A percentile compares a stretch with the other conserved stretches of the same genome.
Conservation (phyloP, 2,888 invertebrate genomes). For the Cosmia pyralina region DNA sequence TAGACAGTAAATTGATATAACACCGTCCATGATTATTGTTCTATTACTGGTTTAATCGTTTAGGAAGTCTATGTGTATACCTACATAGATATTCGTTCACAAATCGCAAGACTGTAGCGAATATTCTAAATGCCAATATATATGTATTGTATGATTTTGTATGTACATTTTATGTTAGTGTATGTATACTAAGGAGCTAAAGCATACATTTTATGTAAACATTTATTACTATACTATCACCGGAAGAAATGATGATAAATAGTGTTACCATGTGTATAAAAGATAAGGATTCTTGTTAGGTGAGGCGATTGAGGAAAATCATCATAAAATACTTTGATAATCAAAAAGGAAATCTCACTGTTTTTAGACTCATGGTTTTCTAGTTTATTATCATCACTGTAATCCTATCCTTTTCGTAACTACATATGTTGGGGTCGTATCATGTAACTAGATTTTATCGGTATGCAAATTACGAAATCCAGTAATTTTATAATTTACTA, state of each 20-base stretch:
- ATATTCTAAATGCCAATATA: conserved; percentile 18
- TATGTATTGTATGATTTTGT: neutral
- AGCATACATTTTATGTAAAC: neutral
- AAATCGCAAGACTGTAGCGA: neutral
- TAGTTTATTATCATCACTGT: conserved; percentile 7
- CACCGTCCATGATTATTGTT: conserved; percentile 36
- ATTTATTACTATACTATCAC: neutral
- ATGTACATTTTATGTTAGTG: too few relatives aligned
- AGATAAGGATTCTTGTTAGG: neutral
- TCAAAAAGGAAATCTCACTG: neutral
- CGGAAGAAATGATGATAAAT: neutral
- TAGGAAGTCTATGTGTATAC: neutral
- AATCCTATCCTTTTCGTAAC: conserved; percentile 22
- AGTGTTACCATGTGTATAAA: neutral
- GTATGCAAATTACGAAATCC: conserved; percentile 18
- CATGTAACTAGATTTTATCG: conserved; percentile 27
- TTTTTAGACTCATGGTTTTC: conserved; percentile 1
- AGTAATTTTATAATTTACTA: neutral
- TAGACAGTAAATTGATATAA: conserved; percentile 44
- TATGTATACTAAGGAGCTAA: neutral
- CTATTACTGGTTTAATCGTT: conserved; percentile 33
- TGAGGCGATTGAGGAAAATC: neutral
- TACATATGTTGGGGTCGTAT: conserved; percentile 12
- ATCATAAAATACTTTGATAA: neutral
- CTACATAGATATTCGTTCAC: neutral